Evolutionary conservation across 2,888 invertebrate genomes (phyloP), one percentile per base, ranked within the genome.

Genomic region (Drosophila rubida): DNA sequence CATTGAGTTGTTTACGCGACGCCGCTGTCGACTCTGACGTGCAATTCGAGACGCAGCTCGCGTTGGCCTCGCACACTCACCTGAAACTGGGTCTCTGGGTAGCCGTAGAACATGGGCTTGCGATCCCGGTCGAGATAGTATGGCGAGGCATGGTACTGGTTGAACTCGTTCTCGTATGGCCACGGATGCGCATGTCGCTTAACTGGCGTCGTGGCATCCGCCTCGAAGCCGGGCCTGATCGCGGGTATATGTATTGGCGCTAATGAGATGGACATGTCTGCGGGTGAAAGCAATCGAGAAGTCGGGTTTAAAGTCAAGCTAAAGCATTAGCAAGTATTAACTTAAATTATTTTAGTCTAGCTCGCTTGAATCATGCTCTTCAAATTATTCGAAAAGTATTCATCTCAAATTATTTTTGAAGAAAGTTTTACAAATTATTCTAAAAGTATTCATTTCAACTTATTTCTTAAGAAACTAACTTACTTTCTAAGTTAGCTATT

Each of bases 201-300:
- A 45, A 92, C 92, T 60, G 92, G 91, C 63, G 91, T 90, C 71
- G 91, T 89, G 64, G 91, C 90, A 83, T 92, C 92, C 68, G 92
- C 80, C 75, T 92, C 94, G 90, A 93, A 95, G 81, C 92, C 93
- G 62, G 94, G 93, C 90, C 97, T 94, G 93, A 97, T 97, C 89
- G 97, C 97, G 78, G 97, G 97, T 93, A 97, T 97, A 93, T 97
- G 97, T 74, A 97, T 93, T 66, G 96, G 95, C 73, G 96, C 96
- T 92, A 91, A 88, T 89, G 91, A 90, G 77, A 92, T 89, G 79
- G 68, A 95, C 95, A 66, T 95, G 94, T 92, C 95, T 91, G 32
- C 19, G 11, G 30, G 8, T 35, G 9, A n/a, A 9, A 51, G 13
- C 13, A 7, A n/a, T 14, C 13, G 4, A 2, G 2, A 2, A 9